phyloP scores from a whole-genome alignment of 2,113 vertebrate genomes.

The Tychaedon coryphoeus region DNA sequence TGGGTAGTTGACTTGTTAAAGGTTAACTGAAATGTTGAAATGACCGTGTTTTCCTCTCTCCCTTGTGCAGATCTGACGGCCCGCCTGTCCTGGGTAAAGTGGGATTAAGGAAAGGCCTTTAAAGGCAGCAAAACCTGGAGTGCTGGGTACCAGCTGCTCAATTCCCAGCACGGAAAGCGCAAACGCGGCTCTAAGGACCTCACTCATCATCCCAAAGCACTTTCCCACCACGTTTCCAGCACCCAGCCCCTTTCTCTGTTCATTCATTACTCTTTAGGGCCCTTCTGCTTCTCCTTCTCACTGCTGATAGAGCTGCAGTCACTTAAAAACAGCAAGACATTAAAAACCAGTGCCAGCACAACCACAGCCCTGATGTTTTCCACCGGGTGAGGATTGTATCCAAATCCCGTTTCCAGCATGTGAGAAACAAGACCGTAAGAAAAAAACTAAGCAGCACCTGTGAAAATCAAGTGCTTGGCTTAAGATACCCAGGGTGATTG shows the following conservation, averaged over 20 bases:
- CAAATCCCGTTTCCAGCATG: fast-evolving
- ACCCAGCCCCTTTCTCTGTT: not conserved
- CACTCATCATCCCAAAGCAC: fast-evolving
- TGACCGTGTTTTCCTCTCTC: conserved; percentile 29
- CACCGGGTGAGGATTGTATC: not conserved
- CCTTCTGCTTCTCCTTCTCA: not conserved
- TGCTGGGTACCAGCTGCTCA: conserved; percentile 67
- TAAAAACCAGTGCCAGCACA: not conserved
- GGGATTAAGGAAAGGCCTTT: conserved; percentile 73
- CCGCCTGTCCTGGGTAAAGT: conserved; percentile 85
- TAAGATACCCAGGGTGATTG: not conserved
- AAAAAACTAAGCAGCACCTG: not conserved
- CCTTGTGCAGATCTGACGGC: conserved; percentile 80
- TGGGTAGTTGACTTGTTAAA: conserved; percentile 56
- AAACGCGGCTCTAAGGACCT: not conserved
- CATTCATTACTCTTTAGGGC: not conserved
- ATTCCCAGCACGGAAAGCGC: conserved; percentile 70
- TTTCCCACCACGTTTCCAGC: not conserved
- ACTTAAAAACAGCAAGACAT: not conserved
- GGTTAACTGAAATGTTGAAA: conserved; percentile 62
- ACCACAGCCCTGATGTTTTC: not conserved
- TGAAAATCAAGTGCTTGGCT: not conserved
- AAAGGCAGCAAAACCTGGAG: not conserved
- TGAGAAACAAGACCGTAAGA: not conserved
- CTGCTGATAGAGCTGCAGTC: no score